These are phyloP conservation scores for Didymodactylos carnosus DNA, from an alignment of 2,888 invertebrate genomes.

Conservation along the genomic window DNA sequence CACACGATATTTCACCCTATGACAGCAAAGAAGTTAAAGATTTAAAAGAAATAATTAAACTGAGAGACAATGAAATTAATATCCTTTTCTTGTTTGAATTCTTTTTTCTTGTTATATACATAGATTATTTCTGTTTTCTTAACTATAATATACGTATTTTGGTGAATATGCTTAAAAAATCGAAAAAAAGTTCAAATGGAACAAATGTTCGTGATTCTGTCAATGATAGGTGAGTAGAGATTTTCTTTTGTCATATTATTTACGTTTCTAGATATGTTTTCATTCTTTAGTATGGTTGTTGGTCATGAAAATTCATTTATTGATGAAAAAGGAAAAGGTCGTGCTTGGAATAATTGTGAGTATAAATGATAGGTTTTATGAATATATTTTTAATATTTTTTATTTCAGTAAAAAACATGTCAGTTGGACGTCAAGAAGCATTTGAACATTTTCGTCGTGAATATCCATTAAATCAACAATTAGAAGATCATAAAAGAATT, in stretches of 20 bases:
- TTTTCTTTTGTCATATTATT: not conserved
- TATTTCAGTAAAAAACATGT: conserved; percentile 31
- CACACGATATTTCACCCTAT: conserved; percentile 11
- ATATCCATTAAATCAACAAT: conserved; percentile 24
- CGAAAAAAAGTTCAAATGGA: conserved; percentile 22
- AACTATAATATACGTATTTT: conserved; percentile 24
- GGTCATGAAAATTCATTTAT: not conserved
- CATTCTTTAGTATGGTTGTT: too few species aligned
- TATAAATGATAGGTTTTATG: not conserved
- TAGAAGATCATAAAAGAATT: conserved; percentile 27
- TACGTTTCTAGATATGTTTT: not conserved
- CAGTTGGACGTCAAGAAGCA: conserved; percentile 32
- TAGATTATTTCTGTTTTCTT: not conserved
- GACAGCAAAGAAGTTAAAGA: conserved; percentile 22
- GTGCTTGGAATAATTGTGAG: not conserved
- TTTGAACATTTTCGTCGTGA: conserved; percentile 32
- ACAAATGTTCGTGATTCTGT: too few species aligned
- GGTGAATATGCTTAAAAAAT: conserved; percentile 34
- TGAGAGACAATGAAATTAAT: conserved; percentile 35
- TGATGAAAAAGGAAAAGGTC: not conserved
- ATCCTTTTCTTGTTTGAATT: conserved; percentile 22
- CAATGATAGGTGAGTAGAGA: not conserved
- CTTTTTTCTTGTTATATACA: not conserved
- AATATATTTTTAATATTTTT: not conserved
- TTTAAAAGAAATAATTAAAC: conserved; percentile 27